Evolutionary conservation across 2,113 vertebrate species (phyloP), one percentile per base, ranked within the genome.

Genomic region (Syngnathus floridae): DNA sequence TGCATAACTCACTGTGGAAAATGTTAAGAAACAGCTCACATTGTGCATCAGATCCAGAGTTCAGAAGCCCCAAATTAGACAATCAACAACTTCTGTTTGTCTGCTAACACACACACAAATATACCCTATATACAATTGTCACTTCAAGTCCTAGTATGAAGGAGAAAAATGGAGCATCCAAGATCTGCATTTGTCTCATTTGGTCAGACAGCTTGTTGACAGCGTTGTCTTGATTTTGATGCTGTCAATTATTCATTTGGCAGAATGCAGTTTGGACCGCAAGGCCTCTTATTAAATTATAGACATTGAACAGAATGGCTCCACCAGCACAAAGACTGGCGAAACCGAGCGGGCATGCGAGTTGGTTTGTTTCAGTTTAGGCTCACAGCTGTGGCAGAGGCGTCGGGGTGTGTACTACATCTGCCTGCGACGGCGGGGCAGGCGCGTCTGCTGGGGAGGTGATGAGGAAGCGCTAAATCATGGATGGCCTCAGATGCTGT

Each of bases 171-270:
- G 48, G 46, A 38, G 46, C 31, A n/a, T 8, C 46, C 31, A 37
- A 52, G 31, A 21, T 38, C 5, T n/a, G 17, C 76, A 77, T 82
- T 81, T 76, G 67, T 80, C 85, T 86, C 82, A 80, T 83, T 78
- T 70, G 75, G 57, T 75, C 72, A 74, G 77, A 86, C 82, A 84
- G 80, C 64, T 82, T 79, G 79, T 80, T 82, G 82, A 82, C 83
- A 83, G 71, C 49, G 10, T 66, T 70, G 67, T 69, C 75, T 81
- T 79, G 65, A 74, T 84, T 83, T 75, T 85, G 79, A 82, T 82
- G 58, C 72, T 64, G 67, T 84, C 74, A 78, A 85, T 86, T 79
- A 87, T 86, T 87, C 77, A 87, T 86, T 85, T 78, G 80, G 55
- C 65, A 46, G 60, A 80, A 80, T 77, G 62, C 67, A 84, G 69